A percentile compares a stretch with the other conserved stretches of the same genome.
Conservation (phyloP, 2,888 invertebrate genomes). For the Rutpela maculata region DNA sequence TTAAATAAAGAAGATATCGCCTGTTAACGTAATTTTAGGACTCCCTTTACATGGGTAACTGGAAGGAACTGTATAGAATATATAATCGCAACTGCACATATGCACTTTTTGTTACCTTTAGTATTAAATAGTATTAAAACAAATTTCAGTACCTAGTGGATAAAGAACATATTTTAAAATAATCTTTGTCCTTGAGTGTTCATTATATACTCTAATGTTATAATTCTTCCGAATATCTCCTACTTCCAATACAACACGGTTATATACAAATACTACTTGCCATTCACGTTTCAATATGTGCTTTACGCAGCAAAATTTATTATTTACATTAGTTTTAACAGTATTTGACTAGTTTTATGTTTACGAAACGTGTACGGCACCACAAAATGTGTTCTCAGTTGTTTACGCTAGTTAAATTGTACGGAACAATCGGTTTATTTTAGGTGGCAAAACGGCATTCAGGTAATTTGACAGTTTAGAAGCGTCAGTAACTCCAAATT, state of each 20-base stretch:
- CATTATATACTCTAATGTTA: not conserved
- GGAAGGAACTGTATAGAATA: no score
- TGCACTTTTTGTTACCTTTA: no score
- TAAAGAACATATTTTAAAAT: no score
- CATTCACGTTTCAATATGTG: not conserved
- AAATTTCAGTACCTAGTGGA: no score
- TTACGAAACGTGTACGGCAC: constrained; percentile 12
- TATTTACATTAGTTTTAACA: constrained; percentile 15
- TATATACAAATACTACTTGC: not conserved
- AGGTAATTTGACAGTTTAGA: not conserved
- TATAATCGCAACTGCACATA: no score
- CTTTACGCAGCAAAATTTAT: not conserved
- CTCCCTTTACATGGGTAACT: no score
- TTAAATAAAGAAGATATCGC: no score
- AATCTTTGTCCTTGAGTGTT: no score
- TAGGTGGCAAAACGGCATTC: not conserved
- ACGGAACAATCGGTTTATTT: constrained; percentile 5
- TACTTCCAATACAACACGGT: not conserved
- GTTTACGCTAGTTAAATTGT: not conserved
- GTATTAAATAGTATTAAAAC: no score
- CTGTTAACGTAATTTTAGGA: no score
- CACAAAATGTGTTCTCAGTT: constrained; percentile 18
- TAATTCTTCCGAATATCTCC: not conserved
- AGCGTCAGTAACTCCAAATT: not conserved
- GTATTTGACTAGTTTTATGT: constrained; percentile 19